Percentiles rank a stretch among this genome's conserved stretches.
phyloP scores from a whole-genome alignment of 1,140 invertebrate genomes.

The Sycophila sp. region DNA sequence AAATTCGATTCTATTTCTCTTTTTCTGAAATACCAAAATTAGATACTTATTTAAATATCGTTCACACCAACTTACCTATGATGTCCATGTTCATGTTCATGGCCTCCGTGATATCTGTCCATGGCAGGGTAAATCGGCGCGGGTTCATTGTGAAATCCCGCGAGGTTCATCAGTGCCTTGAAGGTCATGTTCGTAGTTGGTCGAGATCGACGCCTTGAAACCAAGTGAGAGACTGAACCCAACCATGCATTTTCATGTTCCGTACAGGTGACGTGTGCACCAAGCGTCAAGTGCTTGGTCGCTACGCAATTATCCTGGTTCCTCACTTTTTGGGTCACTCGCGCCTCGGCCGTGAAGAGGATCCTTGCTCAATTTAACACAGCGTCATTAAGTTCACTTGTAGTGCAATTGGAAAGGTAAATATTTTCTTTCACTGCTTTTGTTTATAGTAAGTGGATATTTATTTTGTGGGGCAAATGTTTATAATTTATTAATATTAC shows the following conservation, averaged over 20 bases:
- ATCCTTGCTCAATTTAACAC: too few relatives aligned
- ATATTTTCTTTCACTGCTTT: too few relatives aligned
- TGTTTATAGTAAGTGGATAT: too few relatives aligned
- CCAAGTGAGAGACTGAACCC: not conserved
- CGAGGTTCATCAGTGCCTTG: conserved; percentile 48
- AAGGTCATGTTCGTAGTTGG: conserved; percentile 49
- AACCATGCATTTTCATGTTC: not conserved
- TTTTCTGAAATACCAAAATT: not conserved
- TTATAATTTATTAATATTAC: too few relatives aligned
- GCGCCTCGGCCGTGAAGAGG: too few relatives aligned
- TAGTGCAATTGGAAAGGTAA: too few relatives aligned
- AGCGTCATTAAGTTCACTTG: not conserved
- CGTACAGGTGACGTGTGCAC: too few relatives aligned
- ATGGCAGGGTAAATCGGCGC: conserved; percentile 28
- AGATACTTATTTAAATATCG: not conserved
- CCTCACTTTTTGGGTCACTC: too few relatives aligned
- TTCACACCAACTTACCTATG: conserved; percentile 1
- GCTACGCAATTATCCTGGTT: too few relatives aligned
- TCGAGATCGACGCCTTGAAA: conserved; percentile 4
- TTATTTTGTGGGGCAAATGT: too few relatives aligned
- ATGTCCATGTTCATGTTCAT: not conserved
- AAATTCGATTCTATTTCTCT: not conserved
- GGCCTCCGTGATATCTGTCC: conserved; percentile 47
- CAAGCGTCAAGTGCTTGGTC: too few relatives aligned
- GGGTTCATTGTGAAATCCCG: conserved; percentile 24